Conservation (phyloP, 1,140 invertebrate genomes). For the Drepana arcuata region DNA sequence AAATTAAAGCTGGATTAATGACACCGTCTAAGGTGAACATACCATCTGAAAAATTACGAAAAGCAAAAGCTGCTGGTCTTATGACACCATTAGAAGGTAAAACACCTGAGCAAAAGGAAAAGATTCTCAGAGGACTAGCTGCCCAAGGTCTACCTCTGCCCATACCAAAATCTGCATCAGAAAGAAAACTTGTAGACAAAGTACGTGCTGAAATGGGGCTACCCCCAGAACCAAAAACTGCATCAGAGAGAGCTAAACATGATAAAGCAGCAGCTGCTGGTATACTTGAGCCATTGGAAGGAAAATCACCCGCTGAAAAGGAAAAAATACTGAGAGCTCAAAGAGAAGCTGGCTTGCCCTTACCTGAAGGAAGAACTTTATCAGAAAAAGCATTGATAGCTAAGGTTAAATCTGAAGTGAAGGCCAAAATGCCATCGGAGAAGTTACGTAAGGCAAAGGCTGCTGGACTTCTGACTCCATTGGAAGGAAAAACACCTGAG, state of each 20-base stretch:
- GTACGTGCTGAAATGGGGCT: not conserved
- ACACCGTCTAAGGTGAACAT: not conserved
- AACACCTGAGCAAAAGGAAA: slow-evolving; percentile 26
- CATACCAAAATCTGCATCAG: slow-evolving; percentile 20
- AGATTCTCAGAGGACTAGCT: slow-evolving; percentile 21
- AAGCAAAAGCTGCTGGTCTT: slow-evolving; percentile 14
- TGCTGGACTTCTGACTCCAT: slow-evolving; percentile 16
- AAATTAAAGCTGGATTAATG: slow-evolving; percentile 11
- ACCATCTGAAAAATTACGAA: not conserved
- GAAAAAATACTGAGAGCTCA: slow-evolving; percentile 19
- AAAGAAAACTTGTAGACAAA: slow-evolving; percentile 18
- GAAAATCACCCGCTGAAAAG: slow-evolving; percentile 18
- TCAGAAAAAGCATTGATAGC: slow-evolving; percentile 14
- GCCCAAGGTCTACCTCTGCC: slow-evolving; percentile 26
- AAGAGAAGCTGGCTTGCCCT: slow-evolving; percentile 10
- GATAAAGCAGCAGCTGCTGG: slow-evolving; percentile 15
- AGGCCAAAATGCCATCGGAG: slow-evolving; percentile 5
- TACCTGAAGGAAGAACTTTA: slow-evolving; percentile 14
- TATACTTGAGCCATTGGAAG: slow-evolving; percentile 12
- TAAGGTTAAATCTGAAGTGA: slow-evolving; percentile 11
- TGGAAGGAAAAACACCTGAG: slow-evolving; percentile 21
- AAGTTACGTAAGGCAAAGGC: slow-evolving; percentile 17
- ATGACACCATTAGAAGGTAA: slow-evolving; percentile 25
- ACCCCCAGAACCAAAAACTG: slow-evolving; percentile 3
- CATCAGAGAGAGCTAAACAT: slow-evolving; percentile 8